Evolutionary conservation across 2,888 invertebrate genomes (phyloP).

Genomic region (Meteorus cinctellus): DNA sequence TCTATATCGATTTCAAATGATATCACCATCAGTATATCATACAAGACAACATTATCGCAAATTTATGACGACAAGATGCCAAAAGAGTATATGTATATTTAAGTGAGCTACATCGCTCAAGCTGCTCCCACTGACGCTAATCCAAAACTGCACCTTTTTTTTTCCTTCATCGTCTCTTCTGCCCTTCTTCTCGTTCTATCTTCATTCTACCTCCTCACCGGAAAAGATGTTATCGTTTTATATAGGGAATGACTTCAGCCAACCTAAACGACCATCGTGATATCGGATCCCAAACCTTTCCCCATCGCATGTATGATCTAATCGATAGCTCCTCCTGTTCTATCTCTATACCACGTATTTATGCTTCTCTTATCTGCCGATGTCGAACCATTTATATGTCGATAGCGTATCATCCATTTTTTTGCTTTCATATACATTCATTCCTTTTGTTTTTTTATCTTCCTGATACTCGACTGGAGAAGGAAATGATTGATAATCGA

Average conservation of each 20-base stretch:
- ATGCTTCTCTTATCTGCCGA: conserved; percentile 1
- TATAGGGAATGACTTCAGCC: conserved; percentile 37
- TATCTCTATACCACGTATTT: conserved; percentile 22
- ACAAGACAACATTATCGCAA: conserved; percentile 46
- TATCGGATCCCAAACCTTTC: conserved; percentile 33
- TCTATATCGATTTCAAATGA: conserved; percentile 3
- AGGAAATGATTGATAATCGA: neutral
- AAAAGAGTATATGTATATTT: conserved; percentile 38
- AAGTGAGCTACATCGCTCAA: neutral
- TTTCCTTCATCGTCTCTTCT: neutral
- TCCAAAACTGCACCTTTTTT: conserved; percentile 26
- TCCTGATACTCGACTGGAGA: neutral
- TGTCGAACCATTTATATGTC: neutral
- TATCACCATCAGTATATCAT: conserved; percentile 27
- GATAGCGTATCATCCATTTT: neutral
- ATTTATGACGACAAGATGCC: conserved; percentile 58
- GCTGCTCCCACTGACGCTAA: conserved; percentile 27
- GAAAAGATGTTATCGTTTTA: conserved; percentile 45
- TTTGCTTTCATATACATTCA: conserved; percentile 9
- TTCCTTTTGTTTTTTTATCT: neutral
- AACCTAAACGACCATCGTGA: conserved; percentile 37
- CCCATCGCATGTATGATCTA: conserved; percentile 29
- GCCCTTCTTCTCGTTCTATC: conserved; percentile 12
- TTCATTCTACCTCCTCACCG: conserved; percentile 11
- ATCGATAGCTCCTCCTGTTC: conserved; percentile 41